phyloP scores from a whole-genome alignment of 2,888 invertebrate genomes.

The Andrena praecox region DNA sequence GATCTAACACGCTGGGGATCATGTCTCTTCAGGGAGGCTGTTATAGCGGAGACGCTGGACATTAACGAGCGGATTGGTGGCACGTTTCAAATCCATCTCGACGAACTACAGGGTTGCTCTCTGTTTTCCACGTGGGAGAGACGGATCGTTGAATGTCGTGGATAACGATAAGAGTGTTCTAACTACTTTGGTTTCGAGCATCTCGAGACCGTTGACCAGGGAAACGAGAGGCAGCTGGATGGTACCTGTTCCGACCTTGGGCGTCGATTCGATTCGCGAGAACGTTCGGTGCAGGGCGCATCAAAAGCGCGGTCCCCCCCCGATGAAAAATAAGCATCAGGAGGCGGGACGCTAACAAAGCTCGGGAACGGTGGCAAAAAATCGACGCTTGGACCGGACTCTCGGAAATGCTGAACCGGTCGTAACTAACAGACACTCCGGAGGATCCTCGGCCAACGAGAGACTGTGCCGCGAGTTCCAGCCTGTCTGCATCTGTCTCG shows the following conservation, averaged over 20 bases:
- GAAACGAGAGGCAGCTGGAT: too few species aligned
- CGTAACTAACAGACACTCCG: constrained; percentile 67
- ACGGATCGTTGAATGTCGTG: not conserved
- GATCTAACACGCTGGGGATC: constrained; percentile 55
- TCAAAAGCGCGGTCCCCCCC: constrained; percentile 3
- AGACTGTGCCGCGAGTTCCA: constrained; percentile 14
- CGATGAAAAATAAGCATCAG: constrained; percentile 23
- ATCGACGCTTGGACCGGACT: constrained; percentile 66
- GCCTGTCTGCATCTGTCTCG: constrained; percentile 47
- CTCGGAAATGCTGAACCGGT: constrained; percentile 79
- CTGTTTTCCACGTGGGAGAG: not conserved
- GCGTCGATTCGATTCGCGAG: constrained; percentile 1
- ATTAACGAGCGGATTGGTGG: constrained; percentile 50
- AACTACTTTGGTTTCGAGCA: too few species aligned
- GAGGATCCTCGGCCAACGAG: constrained; percentile 25
- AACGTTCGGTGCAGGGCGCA: not conserved
- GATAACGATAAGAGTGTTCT: not conserved
- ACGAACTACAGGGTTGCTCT: not conserved
- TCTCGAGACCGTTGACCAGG: too few species aligned
- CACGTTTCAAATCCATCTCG: constrained; percentile 22
- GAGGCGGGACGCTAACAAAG: constrained; percentile 48
- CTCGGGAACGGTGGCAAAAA: constrained; percentile 60
- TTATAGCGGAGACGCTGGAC: constrained; percentile 49
- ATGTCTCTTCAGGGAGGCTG: constrained; percentile 31
- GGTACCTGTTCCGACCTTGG: constrained; percentile 1